Conservation (phyloP, 2,113 vertebrate species). For the Geococcyx californianus region DNA sequence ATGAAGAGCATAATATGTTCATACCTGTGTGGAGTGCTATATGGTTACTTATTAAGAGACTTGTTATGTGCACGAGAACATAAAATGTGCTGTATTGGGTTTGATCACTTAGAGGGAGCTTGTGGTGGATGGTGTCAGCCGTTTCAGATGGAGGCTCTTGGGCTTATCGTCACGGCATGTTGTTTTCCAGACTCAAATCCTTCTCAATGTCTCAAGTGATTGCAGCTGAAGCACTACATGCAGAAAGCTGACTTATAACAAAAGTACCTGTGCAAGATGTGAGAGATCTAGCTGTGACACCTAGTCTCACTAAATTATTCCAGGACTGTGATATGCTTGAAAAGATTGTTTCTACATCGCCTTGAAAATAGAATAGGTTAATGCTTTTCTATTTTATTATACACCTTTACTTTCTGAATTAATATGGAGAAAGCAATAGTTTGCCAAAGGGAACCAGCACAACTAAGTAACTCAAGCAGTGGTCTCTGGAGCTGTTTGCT, state of each 20-base stretch:
- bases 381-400: background rate
- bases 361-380: background rate
- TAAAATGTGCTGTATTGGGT: background rate
- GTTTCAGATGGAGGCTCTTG: background rate
- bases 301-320: background rate
- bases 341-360: background rate
- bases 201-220: background rate
- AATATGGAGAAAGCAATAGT: background rate
- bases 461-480: background rate
- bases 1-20: background rate
- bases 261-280: background rate
- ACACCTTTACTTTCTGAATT: background rate
- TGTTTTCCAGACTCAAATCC: background rate
- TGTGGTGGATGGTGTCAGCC: background rate
- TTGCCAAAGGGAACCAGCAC: background rate
- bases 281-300: background rate
- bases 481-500: background rate
- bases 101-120: background rate
- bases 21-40: background rate
- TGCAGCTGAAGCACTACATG: background rate
- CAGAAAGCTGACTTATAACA: background rate
- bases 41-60: background rate
- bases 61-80: background rate
- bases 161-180: background rate
- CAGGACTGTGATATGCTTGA: background rate